Base-by-base conservation (phyloP, 2,797 vertebrate species). In the Cirrhinus mrigala region DNA sequence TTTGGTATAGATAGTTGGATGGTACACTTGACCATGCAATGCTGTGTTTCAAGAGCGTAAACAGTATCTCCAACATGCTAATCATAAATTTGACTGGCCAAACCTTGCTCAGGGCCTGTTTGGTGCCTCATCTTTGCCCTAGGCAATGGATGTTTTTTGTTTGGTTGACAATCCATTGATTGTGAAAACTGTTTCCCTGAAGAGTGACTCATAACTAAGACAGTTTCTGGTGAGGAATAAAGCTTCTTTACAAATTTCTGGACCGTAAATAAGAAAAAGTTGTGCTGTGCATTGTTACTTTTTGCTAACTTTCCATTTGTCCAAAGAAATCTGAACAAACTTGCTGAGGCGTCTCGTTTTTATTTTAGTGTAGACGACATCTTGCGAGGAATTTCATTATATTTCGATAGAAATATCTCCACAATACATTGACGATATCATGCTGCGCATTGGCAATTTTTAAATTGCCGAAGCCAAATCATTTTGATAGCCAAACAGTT, bases 91-190 rank as follows among this genome's bases (percentile, higher is more conserved):
- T 54, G 52, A 54, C 52, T 52, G 16, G 16, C 18, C 22, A 12
- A 40, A 87, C 12, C 89, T 85, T 83, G 22, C 79, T 75, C 29
- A 46, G 73, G 69, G 69, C 33, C 50, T 40, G 54, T 62, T 6
- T 44, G 76, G 68, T 69, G 66, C 82, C 54, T 87, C 82, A 69
- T 85, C 40, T 40, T 81, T 44, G 52, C 68, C 2, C 16, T 27
- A 76, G 44, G 1, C 4, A n/a, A 48, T 50, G 48, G 50, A 16
- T 0, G 14, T 3, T 12, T 37, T 50, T 81, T 56, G 24, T 69
- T 81, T 54, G 27, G 79, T 54, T 48, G 16, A 29, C 22, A 60
- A 54, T 12, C 37, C 27, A 48, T 10, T 20, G 66, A 15, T 8
- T 44, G 22, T 70, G 68, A 37, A 37, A 37, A 37, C 33, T 37